These are phyloP conservation scores for Polymixis lichenea DNA, from an alignment of 2,888 invertebrate species.

Conservation along the genomic window DNA sequence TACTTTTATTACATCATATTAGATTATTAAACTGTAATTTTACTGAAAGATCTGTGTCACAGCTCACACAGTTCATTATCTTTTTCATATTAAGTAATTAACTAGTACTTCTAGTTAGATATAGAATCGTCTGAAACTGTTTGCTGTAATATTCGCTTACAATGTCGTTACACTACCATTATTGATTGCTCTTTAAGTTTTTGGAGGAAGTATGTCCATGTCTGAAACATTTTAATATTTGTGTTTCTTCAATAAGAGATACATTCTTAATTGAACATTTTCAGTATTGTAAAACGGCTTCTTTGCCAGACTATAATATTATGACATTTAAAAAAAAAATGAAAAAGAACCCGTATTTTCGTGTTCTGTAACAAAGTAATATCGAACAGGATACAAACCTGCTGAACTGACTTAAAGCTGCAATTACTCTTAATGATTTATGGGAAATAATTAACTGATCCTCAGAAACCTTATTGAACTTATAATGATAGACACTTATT, in stretches of 20 bases:
- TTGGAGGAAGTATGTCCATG: neutral
- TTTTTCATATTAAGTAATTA: neutral
- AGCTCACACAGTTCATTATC: neutral
- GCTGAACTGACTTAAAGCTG: too few relatives aligned
- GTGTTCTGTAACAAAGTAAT: too few relatives aligned
- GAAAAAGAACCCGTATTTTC: too few relatives aligned
- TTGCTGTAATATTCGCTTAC: constrained; percentile 5
- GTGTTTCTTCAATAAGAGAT: neutral
- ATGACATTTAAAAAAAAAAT: too few relatives aligned
- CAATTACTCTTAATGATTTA: too few relatives aligned
- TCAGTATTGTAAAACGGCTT: too few relatives aligned
- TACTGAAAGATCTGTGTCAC: neutral
- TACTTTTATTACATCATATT: neutral
- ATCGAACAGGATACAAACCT: too few relatives aligned
- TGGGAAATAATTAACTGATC: too few relatives aligned
- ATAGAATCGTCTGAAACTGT: constrained; percentile 7
- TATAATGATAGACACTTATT: too few relatives aligned
- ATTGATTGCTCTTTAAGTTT: constrained; percentile 8
- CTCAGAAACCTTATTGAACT: too few relatives aligned
- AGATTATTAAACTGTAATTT: neutral
- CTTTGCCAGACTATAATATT: too few relatives aligned
- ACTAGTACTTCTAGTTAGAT: neutral
- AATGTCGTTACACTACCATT: neutral
- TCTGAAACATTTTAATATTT: neutral
- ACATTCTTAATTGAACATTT: neutral